Base-by-base conservation (phyloP, 1,140 invertebrate genomes). In the Myzus persicae region DNA sequence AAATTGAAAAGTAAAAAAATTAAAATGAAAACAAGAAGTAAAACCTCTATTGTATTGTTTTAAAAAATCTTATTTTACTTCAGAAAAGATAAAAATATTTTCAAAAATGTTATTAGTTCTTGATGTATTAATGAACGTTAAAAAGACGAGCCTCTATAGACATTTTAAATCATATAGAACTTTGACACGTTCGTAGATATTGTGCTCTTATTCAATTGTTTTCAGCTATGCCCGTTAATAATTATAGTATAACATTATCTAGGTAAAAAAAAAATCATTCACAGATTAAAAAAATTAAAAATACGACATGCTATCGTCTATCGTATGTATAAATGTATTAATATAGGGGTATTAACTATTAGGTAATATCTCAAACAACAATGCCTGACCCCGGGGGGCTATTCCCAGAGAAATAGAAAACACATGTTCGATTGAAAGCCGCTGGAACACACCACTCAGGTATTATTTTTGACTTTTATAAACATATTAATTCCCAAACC, bases 301-400 rank as follows among this genome's bases (percentile, higher is more conserved):
- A 76, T 76, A 76, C 59, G 31, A 76, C 31, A 76, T 76, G 59
- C 59, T n/a, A 76, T 76, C 31, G 54, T 26, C 26, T 59, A 59
- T 31, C 14, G 59, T 67, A 67, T 67, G n/a, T n/a, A 76, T 76
- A n/a, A 4, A 76, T n/a, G 1, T 54, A 76, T 76, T 76, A 76
- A 76, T 76, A 76, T 76, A n/a, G 59, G 59, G 59, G 14, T 76
- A 76, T 76, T 76, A n/a, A 76, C 59, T n/a, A 76, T 76, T 76
- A 18, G 31, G 59, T n/a, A 76, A 76, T 76, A n/a, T 76, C 31
- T 76, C 31, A 76, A 76, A 76, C 59, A 76, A 76, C 59, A 76
- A 76, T 76, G n/a, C 59, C 59, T 20, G n/a, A 18, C 7, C 59
- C 59, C 59, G 59, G n/a, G 18, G 59, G 59, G 14, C 31, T 76